These are phyloP conservation scores for Staurois parvus DNA, from an alignment of 2,797 vertebrate species.

Conservation along the genomic window DNA sequence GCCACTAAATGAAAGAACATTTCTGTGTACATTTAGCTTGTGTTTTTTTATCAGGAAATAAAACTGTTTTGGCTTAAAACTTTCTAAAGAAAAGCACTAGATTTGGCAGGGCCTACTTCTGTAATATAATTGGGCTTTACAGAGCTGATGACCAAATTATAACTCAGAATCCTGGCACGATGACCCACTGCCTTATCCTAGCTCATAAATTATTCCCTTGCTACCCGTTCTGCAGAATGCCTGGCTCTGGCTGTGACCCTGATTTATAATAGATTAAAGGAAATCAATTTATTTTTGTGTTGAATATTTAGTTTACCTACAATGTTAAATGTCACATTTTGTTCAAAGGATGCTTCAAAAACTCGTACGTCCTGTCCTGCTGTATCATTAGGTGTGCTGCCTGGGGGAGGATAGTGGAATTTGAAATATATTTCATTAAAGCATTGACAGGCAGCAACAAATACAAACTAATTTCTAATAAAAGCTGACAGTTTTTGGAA, in stretches of 20 bases:
- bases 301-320: conserved; percentile 56
- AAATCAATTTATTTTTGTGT: conserved; percentile 53
- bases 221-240: background rate
- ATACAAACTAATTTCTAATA: background rate
- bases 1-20: background rate
- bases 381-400: conserved; percentile 35
- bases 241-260: conserved; percentile 37
- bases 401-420: background rate
- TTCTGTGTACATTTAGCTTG: background rate
- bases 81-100: background rate
- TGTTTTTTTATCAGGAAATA: background rate
- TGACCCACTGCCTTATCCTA: conserved; percentile 31
- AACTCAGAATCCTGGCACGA: conserved; percentile 12
- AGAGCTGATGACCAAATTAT: conserved; percentile 33
- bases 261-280: conserved; percentile 59
- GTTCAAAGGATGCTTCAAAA: conserved; percentile 50
- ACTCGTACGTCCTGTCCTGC: background rate
- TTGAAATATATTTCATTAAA: conserved; percentile 29
- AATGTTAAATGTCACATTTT: conserved; percentile 53
- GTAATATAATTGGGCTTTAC: background rate
- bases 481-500: background rate
- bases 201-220: conserved; percentile 36
- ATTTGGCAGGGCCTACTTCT: background rate
- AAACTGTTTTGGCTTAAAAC: background rate
- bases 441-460: background rate